Evolutionary conservation across 2,113 vertebrate genomes (phyloP).

Genomic region (Proterorhinus semilunaris): DNA sequence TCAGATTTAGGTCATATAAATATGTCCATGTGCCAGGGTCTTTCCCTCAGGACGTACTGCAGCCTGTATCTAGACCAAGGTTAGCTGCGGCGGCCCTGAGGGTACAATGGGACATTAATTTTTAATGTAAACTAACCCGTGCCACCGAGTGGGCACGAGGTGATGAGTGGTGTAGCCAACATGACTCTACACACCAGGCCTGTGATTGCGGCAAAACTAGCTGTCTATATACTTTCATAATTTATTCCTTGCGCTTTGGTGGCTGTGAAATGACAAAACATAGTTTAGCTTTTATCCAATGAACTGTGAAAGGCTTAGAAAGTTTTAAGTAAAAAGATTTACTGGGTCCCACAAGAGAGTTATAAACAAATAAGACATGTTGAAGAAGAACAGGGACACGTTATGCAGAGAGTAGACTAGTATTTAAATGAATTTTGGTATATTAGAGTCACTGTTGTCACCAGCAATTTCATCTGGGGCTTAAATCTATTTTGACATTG

Average conservation of each 20-base stretch:
- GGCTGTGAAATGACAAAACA: constrained; percentile 34
- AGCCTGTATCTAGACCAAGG: constrained; percentile 69
- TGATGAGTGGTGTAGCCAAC: constrained; percentile 56
- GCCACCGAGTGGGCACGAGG: constrained; percentile 62
- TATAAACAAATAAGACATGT: constrained; percentile 43
- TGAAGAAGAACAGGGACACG: constrained; percentile 20
- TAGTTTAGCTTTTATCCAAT: constrained; percentile 44
- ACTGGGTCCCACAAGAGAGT: constrained; percentile 42
- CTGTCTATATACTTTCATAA: constrained; percentile 36
- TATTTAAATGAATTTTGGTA: too few species aligned
- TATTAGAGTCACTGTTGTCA: too few species aligned
- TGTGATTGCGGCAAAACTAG: constrained; percentile 31
- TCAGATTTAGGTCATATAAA: constrained; percentile 71
- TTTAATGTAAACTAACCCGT: constrained; percentile 74
- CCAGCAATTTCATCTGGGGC: too few species aligned
- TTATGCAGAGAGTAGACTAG: not conserved
- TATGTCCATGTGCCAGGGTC: constrained; percentile 67
- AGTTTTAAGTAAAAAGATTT: constrained; percentile 42
- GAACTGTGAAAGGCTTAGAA: constrained; percentile 26
- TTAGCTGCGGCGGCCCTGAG: constrained; percentile 56
- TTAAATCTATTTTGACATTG: too few species aligned
- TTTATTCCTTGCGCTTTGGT: constrained; percentile 36
- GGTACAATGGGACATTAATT: constrained; percentile 65
- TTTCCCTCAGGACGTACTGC: constrained; percentile 51
- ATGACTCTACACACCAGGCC: constrained; percentile 33